Evolutionary conservation across 2,797 vertebrate genomes (phyloP), one percentile per base, ranked within the genome.

Genomic region (Thamnophis elegans): DNA sequence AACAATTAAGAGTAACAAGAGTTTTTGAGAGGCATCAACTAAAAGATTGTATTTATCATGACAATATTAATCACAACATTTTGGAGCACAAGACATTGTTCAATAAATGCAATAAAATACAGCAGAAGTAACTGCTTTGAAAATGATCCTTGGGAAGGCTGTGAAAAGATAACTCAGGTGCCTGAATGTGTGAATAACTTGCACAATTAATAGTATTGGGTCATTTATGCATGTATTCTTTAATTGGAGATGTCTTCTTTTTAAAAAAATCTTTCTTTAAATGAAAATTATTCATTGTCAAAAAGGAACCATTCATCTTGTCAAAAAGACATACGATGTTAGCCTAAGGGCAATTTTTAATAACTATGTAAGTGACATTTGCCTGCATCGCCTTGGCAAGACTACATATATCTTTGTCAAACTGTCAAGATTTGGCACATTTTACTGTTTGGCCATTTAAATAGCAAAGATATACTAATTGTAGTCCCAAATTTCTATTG

Each of bases 311-410:
- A 73, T 96, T 97, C 92, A 16, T 95, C 92, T 95, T 94, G 89
- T 96, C 92, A 95, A 85, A 93, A 97, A 94, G 95, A 94, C 54
- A 36, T 68, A 94, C 4, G 94, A 95, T 95, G 56, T 96, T 95
- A 94, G 90, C 94, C 94, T 96, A 94, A 95, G 93, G 91, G 94
- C 89, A 73, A 93, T 92, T 95, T 93, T 93, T 94, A 94, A 73
- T 95, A 95, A 92, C 91, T 89, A 26, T 0, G 0, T 47, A 56
- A 94, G 91, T 95, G 93, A 90, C 89, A 87, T 90, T 92, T 9
- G 5, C 91, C 94, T 95, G 91, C 78, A 65, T 0, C 85, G 92
- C 93, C 93, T 89, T 93, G 89, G 92, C 89, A 94, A 93, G 73
- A 65, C 91, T 85, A 13, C 92, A 93, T 93, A 12, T 1, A 92